These are phyloP conservation scores for Agelas oroides DNA, from an alignment of 37 sponge, comb jelly and placozoan genomes.

Conservation along the genomic window DNA sequence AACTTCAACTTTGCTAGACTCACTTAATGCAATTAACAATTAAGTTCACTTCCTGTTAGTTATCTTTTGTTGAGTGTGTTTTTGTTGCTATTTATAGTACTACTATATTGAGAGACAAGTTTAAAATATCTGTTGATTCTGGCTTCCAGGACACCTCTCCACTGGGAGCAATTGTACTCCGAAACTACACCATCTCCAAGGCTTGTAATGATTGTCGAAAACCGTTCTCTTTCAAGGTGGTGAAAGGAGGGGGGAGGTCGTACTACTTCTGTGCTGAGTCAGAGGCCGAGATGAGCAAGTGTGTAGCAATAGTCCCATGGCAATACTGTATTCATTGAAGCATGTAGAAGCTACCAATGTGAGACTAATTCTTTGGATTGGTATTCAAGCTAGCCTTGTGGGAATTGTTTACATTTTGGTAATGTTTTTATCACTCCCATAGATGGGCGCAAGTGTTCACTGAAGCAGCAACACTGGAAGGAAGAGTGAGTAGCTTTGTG, in stretches of 20 bases:
- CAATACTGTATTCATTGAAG: neutral
- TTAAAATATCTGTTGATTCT: too few species aligned
- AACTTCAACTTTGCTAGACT: too few species aligned
- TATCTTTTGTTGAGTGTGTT: too few species aligned
- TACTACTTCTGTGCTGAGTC: conserved; percentile 52
- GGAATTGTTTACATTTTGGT: too few species aligned
- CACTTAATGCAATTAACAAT: too few species aligned
- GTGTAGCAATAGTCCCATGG: neutral
- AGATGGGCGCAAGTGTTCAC: conserved; percentile 64
- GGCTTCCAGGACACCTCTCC: conserved; percentile 32
- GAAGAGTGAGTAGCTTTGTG: conserved; percentile 10
- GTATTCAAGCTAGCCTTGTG: too few species aligned
- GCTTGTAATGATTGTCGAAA: conserved; percentile 33
- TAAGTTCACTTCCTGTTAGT: too few species aligned
- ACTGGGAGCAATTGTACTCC: conserved; percentile 65
- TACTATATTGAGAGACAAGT: too few species aligned
- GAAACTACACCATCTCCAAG: conserved; percentile 56
- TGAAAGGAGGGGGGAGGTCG: conserved; percentile 61
- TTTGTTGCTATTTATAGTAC: too few species aligned
- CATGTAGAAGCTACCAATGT: neutral
- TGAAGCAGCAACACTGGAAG: conserved; percentile 42
- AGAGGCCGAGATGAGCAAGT: conserved; percentile 64
- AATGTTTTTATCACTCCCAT: neutral
- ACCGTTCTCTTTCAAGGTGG: conserved; percentile 35
- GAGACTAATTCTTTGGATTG: neutral